phyloP scores from a whole-genome alignment of 2,888 invertebrate genomes.

The Bursaphelenchus okinawaensis region DNA sequence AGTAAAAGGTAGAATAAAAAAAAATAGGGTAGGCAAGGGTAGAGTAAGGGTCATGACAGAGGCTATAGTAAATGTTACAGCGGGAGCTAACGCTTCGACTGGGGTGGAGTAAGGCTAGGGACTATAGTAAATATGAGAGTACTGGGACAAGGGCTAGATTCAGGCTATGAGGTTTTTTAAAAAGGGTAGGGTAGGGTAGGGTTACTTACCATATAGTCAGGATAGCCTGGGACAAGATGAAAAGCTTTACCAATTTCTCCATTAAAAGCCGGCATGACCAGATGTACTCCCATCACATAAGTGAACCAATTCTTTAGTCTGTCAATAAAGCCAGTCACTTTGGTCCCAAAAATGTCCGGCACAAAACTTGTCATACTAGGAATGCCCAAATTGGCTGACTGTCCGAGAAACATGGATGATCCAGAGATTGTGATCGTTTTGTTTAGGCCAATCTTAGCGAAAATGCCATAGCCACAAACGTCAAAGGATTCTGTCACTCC shows the following conservation, averaged over 20 bases:
- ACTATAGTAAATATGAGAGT: too few relatives aligned
- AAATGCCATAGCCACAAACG: slow-evolving; percentile 27
- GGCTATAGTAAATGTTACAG: too few relatives aligned
- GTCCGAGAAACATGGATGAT: slow-evolving; percentile 5
- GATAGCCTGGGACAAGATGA: not conserved
- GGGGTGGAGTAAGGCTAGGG: too few relatives aligned
- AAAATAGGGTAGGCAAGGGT: too few relatives aligned
- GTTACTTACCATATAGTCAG: not conserved
- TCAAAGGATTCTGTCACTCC: slow-evolving; percentile 32
- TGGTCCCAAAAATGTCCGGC: not conserved
- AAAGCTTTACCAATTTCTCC: not conserved
- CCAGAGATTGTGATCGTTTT: slow-evolving; percentile 7
- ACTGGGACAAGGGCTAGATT: too few relatives aligned
- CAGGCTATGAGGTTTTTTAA: too few relatives aligned
- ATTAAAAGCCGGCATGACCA: not conserved
- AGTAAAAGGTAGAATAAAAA: too few relatives aligned
- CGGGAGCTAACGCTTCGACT: too few relatives aligned
- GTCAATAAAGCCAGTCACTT: not conserved
- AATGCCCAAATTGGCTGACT: not conserved
- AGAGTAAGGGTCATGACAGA: too few relatives aligned
- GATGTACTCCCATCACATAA: not conserved
- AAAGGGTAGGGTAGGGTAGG: too few relatives aligned
- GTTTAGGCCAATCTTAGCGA: not conserved
- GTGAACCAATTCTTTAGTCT: not conserved
- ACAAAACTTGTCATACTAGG: slow-evolving; percentile 3